Evolutionary conservation across 2,888 invertebrate genomes (phyloP).

Genomic region (Cephus pulcher): DNA sequence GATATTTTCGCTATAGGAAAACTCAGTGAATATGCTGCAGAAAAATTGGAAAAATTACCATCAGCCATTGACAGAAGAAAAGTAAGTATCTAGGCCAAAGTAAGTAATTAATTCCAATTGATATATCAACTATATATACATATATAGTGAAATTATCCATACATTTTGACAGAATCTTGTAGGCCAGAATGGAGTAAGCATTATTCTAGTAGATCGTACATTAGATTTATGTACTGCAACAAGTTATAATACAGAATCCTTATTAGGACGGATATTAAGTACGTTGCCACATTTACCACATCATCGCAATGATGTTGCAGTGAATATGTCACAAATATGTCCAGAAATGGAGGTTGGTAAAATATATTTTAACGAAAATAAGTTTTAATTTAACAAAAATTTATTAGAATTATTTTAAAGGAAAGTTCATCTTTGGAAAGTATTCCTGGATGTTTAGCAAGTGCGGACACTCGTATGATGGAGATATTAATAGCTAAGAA

Average conservation of each 20-base stretch:
- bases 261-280: constrained; percentile 73
- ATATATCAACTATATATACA: too few species aligned
- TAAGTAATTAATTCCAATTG: too few species aligned
- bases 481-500: constrained; percentile 55
- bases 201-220: constrained; percentile 75
- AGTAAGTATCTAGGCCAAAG: neutral
- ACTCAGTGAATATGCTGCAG: constrained; percentile 73
- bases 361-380: constrained; percentile 9
- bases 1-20: constrained; percentile 76
- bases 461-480: constrained; percentile 44
- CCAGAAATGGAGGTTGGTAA: constrained; percentile 40
- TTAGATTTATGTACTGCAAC: constrained; percentile 75
- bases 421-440: constrained; percentile 43
- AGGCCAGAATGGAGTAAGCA: constrained; percentile 59
- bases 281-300: constrained; percentile 74
- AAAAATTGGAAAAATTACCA: constrained; percentile 69
- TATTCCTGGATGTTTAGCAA: constrained; percentile 61
- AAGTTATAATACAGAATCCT: constrained; percentile 72
- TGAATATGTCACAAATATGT: constrained; percentile 75
- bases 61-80: constrained; percentile 35
- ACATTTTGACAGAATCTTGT: too few species aligned
- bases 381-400: constrained; percentile 2
- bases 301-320: constrained; percentile 74
- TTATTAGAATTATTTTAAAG: constrained; percentile 32
- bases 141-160: too few species aligned